Evolutionary conservation across 2,797 vertebrate genomes (phyloP), one percentile per base, ranked within the genome.

Genomic region (Siniperca obscura): DNA sequence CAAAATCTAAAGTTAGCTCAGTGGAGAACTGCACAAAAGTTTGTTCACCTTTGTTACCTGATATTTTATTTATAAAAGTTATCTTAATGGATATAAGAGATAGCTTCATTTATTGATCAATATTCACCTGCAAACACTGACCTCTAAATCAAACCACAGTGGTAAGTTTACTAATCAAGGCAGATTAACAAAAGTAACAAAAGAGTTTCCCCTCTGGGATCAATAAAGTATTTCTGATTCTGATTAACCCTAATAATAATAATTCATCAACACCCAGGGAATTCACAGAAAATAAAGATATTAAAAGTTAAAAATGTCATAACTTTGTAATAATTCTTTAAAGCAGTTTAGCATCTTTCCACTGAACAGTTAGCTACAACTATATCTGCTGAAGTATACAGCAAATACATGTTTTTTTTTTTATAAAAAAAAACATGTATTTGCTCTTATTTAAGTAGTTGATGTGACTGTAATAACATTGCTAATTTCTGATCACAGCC

Each of bases 1-100:
- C 86, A 81, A 30, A 30, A 30, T 42, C 55, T 83, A 56, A 76
- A 82, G 16, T 70, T 42, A 71, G 38, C 3, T 81, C 25, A 60
- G 60, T 13, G 44, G 4, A 68, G 44, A 36, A 14, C 5, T 6
- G 38, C 56, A 70, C 27, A 72, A 74, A 40, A 2, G 11, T 48
- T 60, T 57, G 7, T 38, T 78, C 19, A 60, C 30, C 30, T 30
- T 30, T 30, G 5, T 30, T 14, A 42, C 0, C 2, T 38, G 4
- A 67, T 44, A 16, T 65, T 55, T 60, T 25, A 22, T 71, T 59
- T 0, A 52, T 27, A 17, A 56, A 76, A 55, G 7, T 53, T 1
- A 40, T 48, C 14, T 56, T 3, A 7, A 52, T 46, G 3, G 10
- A 52, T 10, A 66, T 34, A 27, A 65, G 13, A 36, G 17, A 25